These are phyloP conservation scores for Ctenosaura bakeri DNA, from an alignment of 2,797 vertebrate species.

Conservation along the genomic window DNA sequence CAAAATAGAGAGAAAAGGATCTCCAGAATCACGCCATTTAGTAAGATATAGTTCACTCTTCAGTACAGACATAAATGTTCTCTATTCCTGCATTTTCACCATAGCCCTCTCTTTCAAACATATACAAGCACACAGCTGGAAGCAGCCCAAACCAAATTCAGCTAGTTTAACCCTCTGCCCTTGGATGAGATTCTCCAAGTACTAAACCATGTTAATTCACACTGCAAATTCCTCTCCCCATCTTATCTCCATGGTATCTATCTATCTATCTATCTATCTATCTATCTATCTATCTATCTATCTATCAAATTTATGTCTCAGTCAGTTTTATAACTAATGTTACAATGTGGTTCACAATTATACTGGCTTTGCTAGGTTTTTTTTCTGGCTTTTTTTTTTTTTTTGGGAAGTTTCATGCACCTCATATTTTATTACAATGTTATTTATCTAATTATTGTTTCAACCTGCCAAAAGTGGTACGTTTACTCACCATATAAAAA, in stretches of 20 bases:
- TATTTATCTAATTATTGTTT: background rate
- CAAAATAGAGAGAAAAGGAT: background rate
- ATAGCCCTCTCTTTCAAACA: background rate
- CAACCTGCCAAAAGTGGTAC: background rate
- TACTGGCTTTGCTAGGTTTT: background rate
- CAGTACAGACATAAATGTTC: background rate
- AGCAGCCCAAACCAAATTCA: conserved; percentile 4
- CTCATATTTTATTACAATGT: background rate
- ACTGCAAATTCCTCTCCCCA: background rate
- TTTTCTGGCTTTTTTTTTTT: background rate
- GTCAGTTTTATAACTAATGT: background rate
- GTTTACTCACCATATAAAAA: background rate
- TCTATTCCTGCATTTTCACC: background rate
- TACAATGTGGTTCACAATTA: background rate
- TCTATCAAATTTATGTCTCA: background rate
- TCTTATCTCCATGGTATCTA: background rate
- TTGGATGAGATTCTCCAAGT: background rate
- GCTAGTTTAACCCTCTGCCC: background rate
- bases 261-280: conserved; percentile 1
- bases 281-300: background rate
- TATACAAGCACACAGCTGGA: background rate
- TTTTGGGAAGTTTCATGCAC: background rate
- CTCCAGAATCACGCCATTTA: background rate
- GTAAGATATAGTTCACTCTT: background rate
- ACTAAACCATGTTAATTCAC: conserved; percentile 3